phyloP scores from a whole-genome alignment of 92 coral and sea anemone genomes.

The Heliopora coerulea region DNA sequence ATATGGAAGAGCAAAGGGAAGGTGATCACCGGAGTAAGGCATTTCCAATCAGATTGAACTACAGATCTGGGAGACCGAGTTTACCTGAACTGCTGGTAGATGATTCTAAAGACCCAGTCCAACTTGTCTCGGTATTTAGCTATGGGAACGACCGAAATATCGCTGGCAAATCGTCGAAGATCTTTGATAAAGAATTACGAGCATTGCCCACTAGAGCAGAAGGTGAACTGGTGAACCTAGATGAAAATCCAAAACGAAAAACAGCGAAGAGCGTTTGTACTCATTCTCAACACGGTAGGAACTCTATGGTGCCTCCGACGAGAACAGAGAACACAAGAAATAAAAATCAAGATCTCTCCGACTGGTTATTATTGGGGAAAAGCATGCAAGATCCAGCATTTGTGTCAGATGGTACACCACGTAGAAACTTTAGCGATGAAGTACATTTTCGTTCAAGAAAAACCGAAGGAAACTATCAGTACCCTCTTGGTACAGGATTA shows the following conservation, averaged over 20 bases:
- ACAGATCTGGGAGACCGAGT: background rate
- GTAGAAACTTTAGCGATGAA: background rate
- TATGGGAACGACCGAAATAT: background rate
- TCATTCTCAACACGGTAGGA: background rate
- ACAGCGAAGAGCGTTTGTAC: background rate
- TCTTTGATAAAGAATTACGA: background rate
- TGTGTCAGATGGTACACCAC: background rate
- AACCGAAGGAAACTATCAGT: background rate
- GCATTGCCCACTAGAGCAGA: background rate
- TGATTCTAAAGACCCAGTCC: background rate
- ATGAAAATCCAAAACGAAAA: background rate
- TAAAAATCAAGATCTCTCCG: background rate
- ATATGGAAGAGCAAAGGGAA: background rate
- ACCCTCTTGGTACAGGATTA: slow-evolving; percentile 1
- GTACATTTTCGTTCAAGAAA: background rate
- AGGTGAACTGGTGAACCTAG: background rate
- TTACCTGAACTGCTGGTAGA: too few species aligned
- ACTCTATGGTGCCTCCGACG: background rate
- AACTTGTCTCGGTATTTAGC: background rate
- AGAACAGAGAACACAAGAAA: background rate
- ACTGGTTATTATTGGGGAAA: slow-evolving; percentile 11
- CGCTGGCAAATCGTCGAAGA: background rate
- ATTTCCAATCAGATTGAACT: background rate
- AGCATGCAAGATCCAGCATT: slow-evolving; percentile 6
- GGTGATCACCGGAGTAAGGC: background rate